Evolutionary conservation across 2,113 vertebrate genomes (phyloP).

Genomic region (Petrocephalus zakoni): DNA sequence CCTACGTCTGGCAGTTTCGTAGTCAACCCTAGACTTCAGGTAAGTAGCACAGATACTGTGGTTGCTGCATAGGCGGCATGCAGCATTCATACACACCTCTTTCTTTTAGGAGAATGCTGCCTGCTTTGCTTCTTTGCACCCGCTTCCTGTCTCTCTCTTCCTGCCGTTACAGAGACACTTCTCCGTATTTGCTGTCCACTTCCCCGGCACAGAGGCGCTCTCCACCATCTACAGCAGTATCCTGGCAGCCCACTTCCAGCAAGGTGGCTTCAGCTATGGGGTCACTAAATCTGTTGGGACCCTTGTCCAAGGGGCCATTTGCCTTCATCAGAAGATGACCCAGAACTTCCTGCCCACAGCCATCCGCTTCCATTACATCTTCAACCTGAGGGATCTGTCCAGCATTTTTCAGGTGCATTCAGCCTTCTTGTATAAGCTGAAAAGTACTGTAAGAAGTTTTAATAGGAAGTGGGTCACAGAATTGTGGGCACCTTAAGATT

Average conservation of each 20-base stretch:
- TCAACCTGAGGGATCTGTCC: constrained; percentile 68
- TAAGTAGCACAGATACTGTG: constrained; percentile 38
- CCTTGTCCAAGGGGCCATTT: constrained; percentile 59
- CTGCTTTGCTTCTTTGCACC: not conserved
- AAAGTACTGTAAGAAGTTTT: not conserved
- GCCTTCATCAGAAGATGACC: constrained; percentile 71
- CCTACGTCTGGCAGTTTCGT: constrained; percentile 87
- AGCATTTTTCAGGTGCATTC: constrained; percentile 60
- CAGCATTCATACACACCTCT: not conserved
- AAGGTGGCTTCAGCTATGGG: constrained; percentile 63
- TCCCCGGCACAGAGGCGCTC: constrained; percentile 54
- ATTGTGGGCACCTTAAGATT: not conserved
- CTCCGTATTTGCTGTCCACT: constrained; percentile 67
- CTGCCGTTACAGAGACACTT: constrained; percentile 58
- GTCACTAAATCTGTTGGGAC: constrained; percentile 62
- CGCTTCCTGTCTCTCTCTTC: not conserved
- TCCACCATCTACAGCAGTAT: constrained; percentile 63
- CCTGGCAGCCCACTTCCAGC: constrained; percentile 66
- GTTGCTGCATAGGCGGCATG: not conserved
- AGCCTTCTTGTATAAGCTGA: not conserved
- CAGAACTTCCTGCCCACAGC: constrained; percentile 70
- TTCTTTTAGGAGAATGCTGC: not conserved
- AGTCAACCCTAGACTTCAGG: constrained; percentile 80
- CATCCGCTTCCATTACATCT: constrained; percentile 69
- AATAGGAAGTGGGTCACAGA: not conserved